These are phyloP conservation scores for Tridacna gigas DNA, from an alignment of 2,888 invertebrate species.

Conservation along the genomic window DNA sequence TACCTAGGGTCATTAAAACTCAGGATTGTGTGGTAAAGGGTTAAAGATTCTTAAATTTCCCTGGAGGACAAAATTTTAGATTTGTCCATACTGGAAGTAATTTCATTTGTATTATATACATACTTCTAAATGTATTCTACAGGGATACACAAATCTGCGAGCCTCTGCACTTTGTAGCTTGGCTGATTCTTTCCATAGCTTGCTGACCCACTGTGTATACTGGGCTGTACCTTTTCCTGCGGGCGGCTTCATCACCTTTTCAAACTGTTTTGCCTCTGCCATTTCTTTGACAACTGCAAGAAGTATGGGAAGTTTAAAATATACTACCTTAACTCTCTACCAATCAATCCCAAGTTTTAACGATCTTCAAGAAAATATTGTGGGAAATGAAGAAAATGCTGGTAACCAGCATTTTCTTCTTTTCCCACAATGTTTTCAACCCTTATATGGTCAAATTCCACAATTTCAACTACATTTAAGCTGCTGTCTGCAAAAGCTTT, in stretches of 20 bases:
- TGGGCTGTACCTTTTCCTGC: constrained; percentile 68
- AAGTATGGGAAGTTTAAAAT: neutral
- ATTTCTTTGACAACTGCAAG: constrained; percentile 54
- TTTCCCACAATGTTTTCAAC: neutral
- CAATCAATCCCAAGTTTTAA: neutral
- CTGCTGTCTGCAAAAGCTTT: neutral
- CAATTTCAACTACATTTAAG: neutral
- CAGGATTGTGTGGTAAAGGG: too few relatives aligned
- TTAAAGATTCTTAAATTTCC: too few relatives aligned
- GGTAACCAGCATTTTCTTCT: neutral
- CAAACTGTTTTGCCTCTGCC: constrained; percentile 38
- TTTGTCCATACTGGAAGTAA: too few relatives aligned
- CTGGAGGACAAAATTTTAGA: too few relatives aligned
- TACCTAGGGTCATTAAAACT: too few relatives aligned
- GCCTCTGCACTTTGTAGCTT: constrained; percentile 65
- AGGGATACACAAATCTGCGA: constrained; percentile 64
- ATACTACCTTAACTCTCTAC: neutral
- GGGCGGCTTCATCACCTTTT: constrained; percentile 60
- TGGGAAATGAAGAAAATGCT: neutral
- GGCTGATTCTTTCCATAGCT: constrained; percentile 68
- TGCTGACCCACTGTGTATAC: constrained; percentile 76
- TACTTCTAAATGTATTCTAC: constrained; percentile 67
- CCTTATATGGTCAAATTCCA: neutral
- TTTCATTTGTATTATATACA: neutral
- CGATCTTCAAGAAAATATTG: neutral